Evolutionary conservation across 1,140 invertebrate genomes (phyloP), one percentile per base, ranked within the genome.

Genomic region (Berghia stephanieae): DNA sequence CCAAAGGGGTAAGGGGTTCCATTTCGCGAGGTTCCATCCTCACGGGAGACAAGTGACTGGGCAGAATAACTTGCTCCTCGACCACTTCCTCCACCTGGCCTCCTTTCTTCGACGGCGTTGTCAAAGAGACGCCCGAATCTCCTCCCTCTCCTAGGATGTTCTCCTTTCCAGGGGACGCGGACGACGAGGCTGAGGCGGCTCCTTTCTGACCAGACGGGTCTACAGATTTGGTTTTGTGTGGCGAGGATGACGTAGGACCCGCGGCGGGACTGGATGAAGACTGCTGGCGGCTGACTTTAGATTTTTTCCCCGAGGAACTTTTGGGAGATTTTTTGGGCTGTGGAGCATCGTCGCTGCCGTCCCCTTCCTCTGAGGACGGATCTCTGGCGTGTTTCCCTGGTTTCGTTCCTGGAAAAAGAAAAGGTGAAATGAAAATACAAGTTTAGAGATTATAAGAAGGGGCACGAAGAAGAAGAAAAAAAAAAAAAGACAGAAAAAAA

Each of bases 241-340:
- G 49, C 67, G 66, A 46, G 43, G 72, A 42, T 69, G 31, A 52
- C 57, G 46, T 79, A 76, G 27, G 66, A 63, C 74, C 81, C 80
- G n/a, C 77, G 69, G 43, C 80, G 79, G 13, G 77, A 68, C 8
- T 46, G 68, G 57, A 73, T 78, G 5, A 73, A 75, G 27, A 52
- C 42, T 68, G 76, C 79, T 16, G 80, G 78, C 43, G 77, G 73
- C 18, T 78, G 57, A n/a, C 40, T 1, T 55, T 49, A 10, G 4
- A 18, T 72, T 27, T 52, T 72, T 55, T 72, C 38, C 79, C 79
- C 31, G 83, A 81, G 67, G 83, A 81, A 36, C 75, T 77, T 72
- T 83, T 82, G 10, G 83, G 82, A 44, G 82, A 81, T 36, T 79
- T 75, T 42, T 80, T 80, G 16, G 82, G 82, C 31, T 78, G 82